Evolutionary conservation across 2,113 vertebrate species (phyloP), one percentile per base, ranked within the genome.

Genomic region (Pelecanoides urinatrix): DNA sequence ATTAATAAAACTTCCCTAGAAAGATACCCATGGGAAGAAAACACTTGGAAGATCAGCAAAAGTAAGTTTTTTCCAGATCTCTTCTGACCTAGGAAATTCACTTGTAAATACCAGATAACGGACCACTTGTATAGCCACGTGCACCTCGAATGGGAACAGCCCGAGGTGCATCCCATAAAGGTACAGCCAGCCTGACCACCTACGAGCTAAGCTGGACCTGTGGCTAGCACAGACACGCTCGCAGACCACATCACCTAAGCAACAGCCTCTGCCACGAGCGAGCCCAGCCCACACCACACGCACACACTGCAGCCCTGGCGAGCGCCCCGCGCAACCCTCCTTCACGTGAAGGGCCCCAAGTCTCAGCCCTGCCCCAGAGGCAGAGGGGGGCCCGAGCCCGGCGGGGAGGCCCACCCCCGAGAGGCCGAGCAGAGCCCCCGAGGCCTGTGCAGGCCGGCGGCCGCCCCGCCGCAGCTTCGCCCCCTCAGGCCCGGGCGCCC

Each of bases 21-120:
- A 19, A 58, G 6, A 13, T 2, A 8, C 3, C 3, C 7, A 2
- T 0, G 1, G 21, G 5, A 50, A 56, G 12, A 68, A 55, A 20
- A 47, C 1, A 13, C 4, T 30, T 23, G 6, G 20, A 45, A 49
- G 0, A 65, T 0, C 11, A 52, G 36, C 20, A 47, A 3, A 1
- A 27, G 2, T 3, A 12, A 11, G 3, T 4, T 7, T 71, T 42
- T 42, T 55, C 29, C 17, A 63, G 11, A 7, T 22, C 12, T 25
- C 3, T n/a, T 19, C 34, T 8, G 19, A 45, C 13, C 12, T 4
- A n/a, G 4, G 5, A 56, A 70, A 87, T 7, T 11, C 36, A 9
- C 5, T 3, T 29, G 7, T 16, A 36, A 58, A 13, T 0, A 13
- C 7, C 16, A 42, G 10, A 4, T 18, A 82, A 27, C 2, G 1